phyloP scores from a whole-genome alignment of 1,140 invertebrate species.

The Philaenus spumarius region DNA sequence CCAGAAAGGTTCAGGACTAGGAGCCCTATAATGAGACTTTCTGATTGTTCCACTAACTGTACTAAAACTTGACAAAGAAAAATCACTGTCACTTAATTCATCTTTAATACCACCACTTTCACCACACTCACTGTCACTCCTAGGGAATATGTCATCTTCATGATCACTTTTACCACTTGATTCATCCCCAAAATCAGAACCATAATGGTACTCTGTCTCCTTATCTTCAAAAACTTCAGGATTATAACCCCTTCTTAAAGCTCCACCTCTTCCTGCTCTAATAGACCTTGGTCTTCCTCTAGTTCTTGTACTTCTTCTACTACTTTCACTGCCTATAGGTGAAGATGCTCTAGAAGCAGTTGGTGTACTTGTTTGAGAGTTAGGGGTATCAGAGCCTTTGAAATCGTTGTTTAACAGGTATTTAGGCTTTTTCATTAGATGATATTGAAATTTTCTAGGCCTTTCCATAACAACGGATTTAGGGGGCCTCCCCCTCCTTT shows the following conservation, averaged over 20 bases:
- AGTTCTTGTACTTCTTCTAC: slow-evolving; percentile 51
- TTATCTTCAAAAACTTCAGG: slow-evolving; percentile 61
- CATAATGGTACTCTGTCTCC: slow-evolving; percentile 84
- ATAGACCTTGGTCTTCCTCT: slow-evolving; percentile 29
- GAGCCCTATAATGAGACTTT: slow-evolving; percentile 47
- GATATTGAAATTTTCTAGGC: slow-evolving; percentile 75
- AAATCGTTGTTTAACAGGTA: slow-evolving; percentile 64
- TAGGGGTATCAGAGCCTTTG: slow-evolving; percentile 54
- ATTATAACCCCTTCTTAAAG: slow-evolving; percentile 63
- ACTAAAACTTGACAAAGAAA: slow-evolving; percentile 70
- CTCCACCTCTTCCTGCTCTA: slow-evolving; percentile 39
- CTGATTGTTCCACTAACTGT: slow-evolving; percentile 57
- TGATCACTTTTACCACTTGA: slow-evolving; percentile 71
- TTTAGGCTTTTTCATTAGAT: slow-evolving; percentile 86
- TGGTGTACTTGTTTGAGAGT: slow-evolving; percentile 63
- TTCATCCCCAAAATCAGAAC: slow-evolving; percentile 81
- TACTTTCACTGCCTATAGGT: slow-evolving; percentile 62
- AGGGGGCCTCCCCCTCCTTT: slow-evolving; percentile 80
- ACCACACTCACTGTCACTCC: slow-evolving; percentile 56
- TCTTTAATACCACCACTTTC: slow-evolving; percentile 55
- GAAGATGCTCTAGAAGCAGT: slow-evolving; percentile 66
- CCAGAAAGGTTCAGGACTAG: slow-evolving; percentile 84
- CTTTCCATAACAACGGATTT: slow-evolving; percentile 78
- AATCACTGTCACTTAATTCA: slow-evolving; percentile 72
- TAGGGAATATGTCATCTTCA: slow-evolving; percentile 57